Conservation (phyloP, 2,797 vertebrate species). For the Takifugu rubripes region DNA sequence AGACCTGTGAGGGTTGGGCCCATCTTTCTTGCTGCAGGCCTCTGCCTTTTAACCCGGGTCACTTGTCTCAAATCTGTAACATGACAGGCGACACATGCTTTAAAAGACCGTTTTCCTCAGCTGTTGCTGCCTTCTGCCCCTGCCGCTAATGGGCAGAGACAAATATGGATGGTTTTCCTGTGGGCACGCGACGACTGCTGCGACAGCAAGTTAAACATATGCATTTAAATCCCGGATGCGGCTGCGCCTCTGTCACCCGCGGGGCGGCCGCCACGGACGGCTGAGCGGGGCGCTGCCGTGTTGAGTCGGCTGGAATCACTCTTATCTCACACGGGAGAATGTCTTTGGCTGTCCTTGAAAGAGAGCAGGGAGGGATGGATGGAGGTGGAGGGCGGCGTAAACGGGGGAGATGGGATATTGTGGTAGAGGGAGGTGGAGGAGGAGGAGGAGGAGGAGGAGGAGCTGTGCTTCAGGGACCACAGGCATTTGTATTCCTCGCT, state of each 20-base stretch:
- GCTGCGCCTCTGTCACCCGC: constrained; percentile 30
- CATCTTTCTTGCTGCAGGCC: neutral
- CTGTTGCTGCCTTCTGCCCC: neutral
- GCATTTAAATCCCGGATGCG: constrained; percentile 47
- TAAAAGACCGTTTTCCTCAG: constrained; percentile 8
- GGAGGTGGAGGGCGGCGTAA: constrained; percentile 31
- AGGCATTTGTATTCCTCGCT: constrained; percentile 78
- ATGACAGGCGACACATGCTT: constrained; percentile 24
- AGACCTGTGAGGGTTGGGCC: too few species aligned
- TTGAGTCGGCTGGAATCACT: constrained; percentile 62
- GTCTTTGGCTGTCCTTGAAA: constrained; percentile 80
- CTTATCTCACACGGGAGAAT: constrained; percentile 62
- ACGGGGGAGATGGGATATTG: constrained; percentile 30
- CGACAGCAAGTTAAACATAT: constrained; percentile 52
- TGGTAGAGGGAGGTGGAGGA: constrained; percentile 21
- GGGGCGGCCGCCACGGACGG: constrained; percentile 21
- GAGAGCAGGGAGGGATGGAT: constrained; percentile 60
- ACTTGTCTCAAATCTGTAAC: constrained; percentile 26
- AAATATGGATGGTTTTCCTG: constrained; percentile 28
- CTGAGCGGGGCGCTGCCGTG: constrained; percentile 37
- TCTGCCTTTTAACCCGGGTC: constrained; percentile 22
- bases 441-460: constrained; percentile 4
- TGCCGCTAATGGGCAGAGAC: constrained; percentile 36
- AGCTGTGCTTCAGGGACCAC: constrained; percentile 51
- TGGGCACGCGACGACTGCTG: constrained; percentile 18